These are phyloP conservation scores for Siderastrea siderea DNA, from an alignment of 92 coral and sea anemone species.

Conservation along the genomic window DNA sequence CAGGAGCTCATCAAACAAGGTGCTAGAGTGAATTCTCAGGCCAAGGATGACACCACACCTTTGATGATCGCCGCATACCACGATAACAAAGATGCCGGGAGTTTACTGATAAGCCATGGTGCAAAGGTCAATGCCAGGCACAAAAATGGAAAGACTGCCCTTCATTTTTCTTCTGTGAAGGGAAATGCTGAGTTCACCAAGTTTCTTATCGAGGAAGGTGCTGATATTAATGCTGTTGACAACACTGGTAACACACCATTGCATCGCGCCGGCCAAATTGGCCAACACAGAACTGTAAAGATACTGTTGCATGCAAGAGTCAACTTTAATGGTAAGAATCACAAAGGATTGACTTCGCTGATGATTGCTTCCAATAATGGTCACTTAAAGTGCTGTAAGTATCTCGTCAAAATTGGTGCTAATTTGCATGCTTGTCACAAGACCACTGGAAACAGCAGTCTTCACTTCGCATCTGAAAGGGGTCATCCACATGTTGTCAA, in stretches of 20 bases:
- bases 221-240: constrained; percentile 69
- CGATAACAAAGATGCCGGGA: constrained; percentile 48
- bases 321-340: constrained; percentile 50
- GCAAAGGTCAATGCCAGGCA: constrained; percentile 75
- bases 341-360: constrained; percentile 67
- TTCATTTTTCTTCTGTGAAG: constrained; percentile 76
- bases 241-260: constrained; percentile 76
- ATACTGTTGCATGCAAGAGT: constrained; percentile 58
- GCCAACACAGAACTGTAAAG: constrained; percentile 60
- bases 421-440: constrained; percentile 48
- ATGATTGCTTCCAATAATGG: constrained; percentile 80
- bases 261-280: constrained; percentile 78
- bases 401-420: constrained; percentile 63
- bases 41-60: constrained; percentile 77
- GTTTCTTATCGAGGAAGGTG: constrained; percentile 62
- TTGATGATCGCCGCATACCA: constrained; percentile 82
- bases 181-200: constrained; percentile 58
- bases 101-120: constrained; percentile 60
- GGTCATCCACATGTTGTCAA: constrained; percentile 63
- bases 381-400: constrained; percentile 57
- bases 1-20: constrained; percentile 47
- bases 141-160: constrained; percentile 80
- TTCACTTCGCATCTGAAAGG: constrained; percentile 85
- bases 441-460: constrained; percentile 68
- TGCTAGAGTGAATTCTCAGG: constrained; percentile 58